A percentile compares a stretch with the other conserved stretches of the same genome.
These are phyloP conservation scores for Mylabris phalerata DNA, from an alignment of 1,140 invertebrate species.

Conservation along the genomic window DNA sequence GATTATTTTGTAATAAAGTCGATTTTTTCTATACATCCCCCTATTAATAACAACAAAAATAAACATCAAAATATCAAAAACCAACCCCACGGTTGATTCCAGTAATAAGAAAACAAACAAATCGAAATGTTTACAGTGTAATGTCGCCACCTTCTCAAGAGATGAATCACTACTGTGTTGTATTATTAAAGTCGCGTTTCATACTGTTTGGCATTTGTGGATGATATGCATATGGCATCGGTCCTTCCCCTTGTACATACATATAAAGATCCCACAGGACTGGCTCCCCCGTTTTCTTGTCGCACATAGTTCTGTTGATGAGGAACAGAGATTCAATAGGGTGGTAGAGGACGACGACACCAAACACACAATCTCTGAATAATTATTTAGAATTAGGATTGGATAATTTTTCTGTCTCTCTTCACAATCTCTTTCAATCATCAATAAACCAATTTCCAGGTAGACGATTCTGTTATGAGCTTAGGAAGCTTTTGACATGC, in stretches of 20 bases:
- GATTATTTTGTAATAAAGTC: conserved; percentile 14
- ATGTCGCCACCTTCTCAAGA: too few relatives aligned
- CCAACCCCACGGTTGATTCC: neutral
- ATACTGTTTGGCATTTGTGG: conserved; percentile 2
- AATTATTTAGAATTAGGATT: too few relatives aligned
- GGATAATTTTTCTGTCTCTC: too few relatives aligned
- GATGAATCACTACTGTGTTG: neutral
- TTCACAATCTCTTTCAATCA: too few relatives aligned
- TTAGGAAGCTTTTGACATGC: conserved; percentile 11
- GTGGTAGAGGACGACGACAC: too few relatives aligned
- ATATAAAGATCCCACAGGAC: conserved; percentile 1
- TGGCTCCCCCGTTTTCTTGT: conserved; percentile 1
- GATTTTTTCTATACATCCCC: conserved; percentile 1
- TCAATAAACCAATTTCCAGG: too few relatives aligned
- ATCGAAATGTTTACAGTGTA: neutral
- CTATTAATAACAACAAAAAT: neutral
- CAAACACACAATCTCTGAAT: too few relatives aligned
- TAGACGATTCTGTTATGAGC: too few relatives aligned
- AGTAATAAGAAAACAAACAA: neutral
- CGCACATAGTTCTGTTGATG: neutral
- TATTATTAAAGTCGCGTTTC: conserved; percentile 12
- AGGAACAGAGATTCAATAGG: conserved; percentile 5
- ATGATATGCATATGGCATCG: conserved; percentile 12
- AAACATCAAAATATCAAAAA: neutral
- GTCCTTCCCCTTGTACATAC: conserved; percentile 3